Conservation (phyloP, 1,140 invertebrate genomes). For the Drosophila arizonae region DNA sequence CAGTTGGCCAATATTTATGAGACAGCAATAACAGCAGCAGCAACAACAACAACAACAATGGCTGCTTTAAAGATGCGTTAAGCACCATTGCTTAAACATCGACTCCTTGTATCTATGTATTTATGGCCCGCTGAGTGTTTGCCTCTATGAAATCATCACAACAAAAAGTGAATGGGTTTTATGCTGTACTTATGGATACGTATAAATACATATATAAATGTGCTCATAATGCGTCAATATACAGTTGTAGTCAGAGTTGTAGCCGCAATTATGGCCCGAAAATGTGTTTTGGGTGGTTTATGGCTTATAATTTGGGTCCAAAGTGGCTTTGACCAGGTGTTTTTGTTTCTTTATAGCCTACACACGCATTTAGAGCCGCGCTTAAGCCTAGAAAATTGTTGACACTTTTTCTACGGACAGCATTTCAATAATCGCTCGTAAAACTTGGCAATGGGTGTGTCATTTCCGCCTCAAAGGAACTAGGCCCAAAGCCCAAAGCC, state of each 20-base stretch:
- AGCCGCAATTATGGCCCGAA: slow-evolving; percentile 62
- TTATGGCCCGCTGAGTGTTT: slow-evolving; percentile 58
- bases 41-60: slow-evolving; percentile 39
- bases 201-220: not conserved
- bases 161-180: slow-evolving; percentile 77
- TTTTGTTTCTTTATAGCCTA: slow-evolving; percentile 52
- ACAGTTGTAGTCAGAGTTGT: slow-evolving; percentile 10
- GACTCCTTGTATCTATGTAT: slow-evolving; percentile 48
- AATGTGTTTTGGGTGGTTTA: slow-evolving; percentile 67
- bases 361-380: slow-evolving; percentile 37
- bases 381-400: slow-evolving; percentile 56
- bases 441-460: slow-evolving; percentile 52
- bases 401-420: slow-evolving; percentile 57
- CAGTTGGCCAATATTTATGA: slow-evolving; percentile 71
- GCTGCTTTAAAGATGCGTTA: slow-evolving; percentile 63
- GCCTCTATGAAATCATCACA: slow-evolving; percentile 51
- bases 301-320: slow-evolving; percentile 26
- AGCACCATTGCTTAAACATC: slow-evolving; percentile 58
- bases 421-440: slow-evolving; percentile 66
- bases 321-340: slow-evolving; percentile 5
- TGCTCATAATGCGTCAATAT: slow-evolving; percentile 44
- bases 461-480: slow-evolving; percentile 67
- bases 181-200: slow-evolving; percentile 56
- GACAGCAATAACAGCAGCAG: slow-evolving; percentile 48
- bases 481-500: not conserved